Conservation (phyloP, 2,888 invertebrate species). For the Platerodrilus igneus region DNA sequence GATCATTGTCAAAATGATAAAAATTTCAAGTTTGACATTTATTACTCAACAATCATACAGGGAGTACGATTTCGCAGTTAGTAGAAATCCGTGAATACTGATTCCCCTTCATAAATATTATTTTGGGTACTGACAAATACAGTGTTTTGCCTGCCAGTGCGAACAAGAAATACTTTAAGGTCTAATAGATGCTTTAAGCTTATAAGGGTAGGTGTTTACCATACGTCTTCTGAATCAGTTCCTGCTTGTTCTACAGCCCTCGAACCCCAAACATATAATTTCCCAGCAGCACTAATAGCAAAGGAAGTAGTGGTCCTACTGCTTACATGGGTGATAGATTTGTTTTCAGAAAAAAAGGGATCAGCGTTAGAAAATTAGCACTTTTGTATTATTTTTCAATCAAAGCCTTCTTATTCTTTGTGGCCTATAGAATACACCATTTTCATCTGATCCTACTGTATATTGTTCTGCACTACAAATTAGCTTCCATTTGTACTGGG, state of each 20-base stretch:
- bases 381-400: slow-evolving; percentile 70
- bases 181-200: slow-evolving; percentile 62
- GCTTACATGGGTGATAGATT: slow-evolving; percentile 64
- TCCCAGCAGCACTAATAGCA: slow-evolving; percentile 73
- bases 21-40: no score
- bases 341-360: slow-evolving; percentile 59
- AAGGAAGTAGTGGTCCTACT: slow-evolving; percentile 77
- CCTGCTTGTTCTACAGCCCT: slow-evolving; percentile 85
- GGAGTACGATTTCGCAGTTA: no score
- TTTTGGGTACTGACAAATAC: no score
- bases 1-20: no score
- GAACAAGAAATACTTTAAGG: slow-evolving; percentile 56
- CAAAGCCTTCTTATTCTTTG: slow-evolving; percentile 85
- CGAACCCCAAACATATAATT: slow-evolving; percentile 87
- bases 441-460: slow-evolving; percentile 68
- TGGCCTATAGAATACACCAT: slow-evolving; percentile 74
- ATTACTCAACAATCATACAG: no score
- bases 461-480: slow-evolving; percentile 87
- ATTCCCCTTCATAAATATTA: no score
- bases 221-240: slow-evolving; percentile 65
- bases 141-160: slow-evolving; percentile 85
- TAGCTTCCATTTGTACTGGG: slow-evolving; percentile 55
- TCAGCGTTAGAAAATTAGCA: slow-evolving; percentile 57
- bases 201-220: slow-evolving; percentile 56
- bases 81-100: no score